A percentile compares a stretch with the other conserved stretches of the same genome.
Conservation (phyloP, 2,113 vertebrate genomes). For the Columba livia region DNA sequence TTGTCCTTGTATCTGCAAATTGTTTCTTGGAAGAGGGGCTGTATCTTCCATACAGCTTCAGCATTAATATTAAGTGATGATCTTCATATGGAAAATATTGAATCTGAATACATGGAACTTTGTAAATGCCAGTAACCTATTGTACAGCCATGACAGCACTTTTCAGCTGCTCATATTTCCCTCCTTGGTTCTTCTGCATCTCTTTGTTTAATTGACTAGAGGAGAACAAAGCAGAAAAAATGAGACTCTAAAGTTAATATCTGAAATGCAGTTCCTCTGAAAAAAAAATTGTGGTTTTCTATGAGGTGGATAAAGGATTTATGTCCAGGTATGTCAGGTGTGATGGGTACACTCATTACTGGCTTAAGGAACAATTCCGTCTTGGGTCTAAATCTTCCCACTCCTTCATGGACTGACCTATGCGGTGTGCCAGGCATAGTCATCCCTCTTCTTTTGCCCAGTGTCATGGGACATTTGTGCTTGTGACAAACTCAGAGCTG, state of each 20-base stretch:
- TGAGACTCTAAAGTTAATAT: not conserved
- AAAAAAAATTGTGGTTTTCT: not conserved
- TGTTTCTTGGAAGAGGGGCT: constrained; percentile 27
- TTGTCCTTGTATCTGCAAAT: constrained; percentile 43
- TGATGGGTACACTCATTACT: not conserved
- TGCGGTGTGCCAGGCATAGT: not conserved
- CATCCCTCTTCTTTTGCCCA: not conserved
- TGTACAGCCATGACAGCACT: not conserved
- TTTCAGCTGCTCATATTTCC: constrained; percentile 7
- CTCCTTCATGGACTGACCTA: not conserved
- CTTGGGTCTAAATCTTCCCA: not conserved
- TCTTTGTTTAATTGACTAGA: not conserved
- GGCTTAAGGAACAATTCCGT: not conserved
- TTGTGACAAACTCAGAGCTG: not conserved
- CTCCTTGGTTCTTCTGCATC: not conserved
- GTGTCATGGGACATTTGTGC: not conserved
- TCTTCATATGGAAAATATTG: constrained; percentile 47
- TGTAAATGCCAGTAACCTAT: constrained; percentile 14
- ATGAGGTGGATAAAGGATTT: not conserved
- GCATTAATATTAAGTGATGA: constrained; percentile 28
- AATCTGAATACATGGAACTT: not conserved
- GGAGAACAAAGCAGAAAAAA: not conserved
- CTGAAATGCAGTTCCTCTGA: not conserved
- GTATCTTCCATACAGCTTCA: not conserved
- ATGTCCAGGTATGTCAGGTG: not conserved